Evolutionary conservation across 1,140 invertebrate species (phyloP), one percentile per base, ranked within the genome.

Genomic region (Hylaeus volcanicus): DNA sequence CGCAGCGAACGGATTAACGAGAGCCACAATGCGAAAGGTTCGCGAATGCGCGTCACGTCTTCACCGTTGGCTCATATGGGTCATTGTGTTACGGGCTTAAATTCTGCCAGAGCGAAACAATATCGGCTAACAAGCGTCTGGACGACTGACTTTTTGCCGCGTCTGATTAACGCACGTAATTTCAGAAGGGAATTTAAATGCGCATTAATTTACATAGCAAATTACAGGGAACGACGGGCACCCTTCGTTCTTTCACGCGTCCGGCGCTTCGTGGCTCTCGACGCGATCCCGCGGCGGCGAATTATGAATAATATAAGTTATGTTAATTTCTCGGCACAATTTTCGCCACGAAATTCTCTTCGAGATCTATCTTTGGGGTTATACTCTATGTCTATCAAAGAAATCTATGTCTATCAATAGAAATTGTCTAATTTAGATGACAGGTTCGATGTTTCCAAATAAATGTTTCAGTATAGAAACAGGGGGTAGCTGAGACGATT

Each of bases 201-300:
- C 65, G 65, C 74, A 61, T 70, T 70, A 48, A 77, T 77, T 77
- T 77, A 63, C 74, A 77, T 77, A 14, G 1, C 5, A 11, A 70
- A 70, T 61, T 3, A 39, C 5, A 14, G n/a, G 63, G 48, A 48
- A 51, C n/a, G 48, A 3, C 3, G 41, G 15, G 12, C 41, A 39
- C 4, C 41, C 64, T 45, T 58, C 41, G 26, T 60, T 39, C n/a
- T 15, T n/a, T 41, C 3, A 3, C 37, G 4, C 5, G 60, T 45
- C 15, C 1, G 41, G 15, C 63, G 39, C 12, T 5, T 3, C n/a
- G 39, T 15, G 14, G 41, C 14, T 15, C 14, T 15, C 2, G 41
- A 45, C 53, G 6, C 53, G 53, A 55, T 14, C 53, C 11, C 53
- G 53, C 11, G 53, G 12, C 9, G 1, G 12, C 53, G 53, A 55